Base-by-base conservation (phyloP, 2,797 vertebrate species). In the Micrastur ruficollis region DNA sequence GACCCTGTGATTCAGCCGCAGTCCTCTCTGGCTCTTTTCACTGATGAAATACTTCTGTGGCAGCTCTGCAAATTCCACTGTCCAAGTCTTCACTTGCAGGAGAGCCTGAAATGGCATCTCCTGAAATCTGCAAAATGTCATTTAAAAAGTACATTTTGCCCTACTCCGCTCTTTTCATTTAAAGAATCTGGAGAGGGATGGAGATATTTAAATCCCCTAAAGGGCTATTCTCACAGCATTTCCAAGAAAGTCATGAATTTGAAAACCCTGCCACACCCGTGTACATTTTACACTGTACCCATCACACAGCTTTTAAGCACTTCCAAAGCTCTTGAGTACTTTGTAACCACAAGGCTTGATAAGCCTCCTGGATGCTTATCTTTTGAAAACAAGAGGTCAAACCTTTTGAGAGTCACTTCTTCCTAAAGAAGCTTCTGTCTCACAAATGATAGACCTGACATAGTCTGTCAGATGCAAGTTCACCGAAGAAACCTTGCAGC, bases 41-140 rank as follows among this genome's bases (percentile, higher is more conserved):
- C 29, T 81, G 62, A 10, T 70, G 73, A 93, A 88, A 90, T 71
- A 63, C 20, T 78, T 93, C 52, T 70, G 42, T 87, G 86, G 49
- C 89, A 92, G 78, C 49, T 90, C 91, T 80, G 79, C 80, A 95
- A 86, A 89, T 96, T 94, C 58, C 83, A 66, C 62, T 84, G 75
- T 52, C 81, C 86, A 84, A 67, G 63, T 71, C 65, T 78, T 90
- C 70, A 40, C 38, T 73, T 94, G 44, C 42, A 91, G 71, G 46
- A 80, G 42, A 92, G 53, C 31, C n/a, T 65, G 62, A 96, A 96
- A 84, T 92, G 81, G 31, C 70, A 88, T 66, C 32, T 66, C 79
- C 74, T 94, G 68, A 79, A 93, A 86, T 86, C 26, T 79, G 61
- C 53, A 81, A 93, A 95, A 91, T 84, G 68, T 52, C 68, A 90